These are phyloP conservation scores for Eufriesea mexicana DNA, from an alignment of 1,140 invertebrate genomes.

Conservation along the genomic window DNA sequence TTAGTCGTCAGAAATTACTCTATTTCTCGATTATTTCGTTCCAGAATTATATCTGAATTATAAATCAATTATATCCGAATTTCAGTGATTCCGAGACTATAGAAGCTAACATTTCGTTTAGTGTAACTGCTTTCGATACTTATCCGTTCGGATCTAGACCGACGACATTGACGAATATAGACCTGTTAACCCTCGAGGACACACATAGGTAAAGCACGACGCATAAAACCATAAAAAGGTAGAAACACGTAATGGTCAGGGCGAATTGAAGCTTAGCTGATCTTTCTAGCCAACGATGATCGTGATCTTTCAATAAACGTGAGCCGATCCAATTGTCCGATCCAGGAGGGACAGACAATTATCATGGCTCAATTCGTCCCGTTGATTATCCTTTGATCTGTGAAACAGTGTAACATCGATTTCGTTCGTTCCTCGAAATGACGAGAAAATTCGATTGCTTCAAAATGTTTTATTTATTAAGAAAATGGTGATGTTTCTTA, in stretches of 20 bases:
- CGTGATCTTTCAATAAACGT: not conserved
- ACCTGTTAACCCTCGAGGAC: conserved; percentile 3
- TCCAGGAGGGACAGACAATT: not conserved
- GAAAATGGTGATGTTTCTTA: not conserved
- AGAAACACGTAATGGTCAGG: no score
- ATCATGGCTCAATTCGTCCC: not conserved
- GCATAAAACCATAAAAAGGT: not conserved
- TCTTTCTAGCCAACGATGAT: not conserved
- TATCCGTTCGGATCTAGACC: not conserved
- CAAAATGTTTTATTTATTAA: not conserved
- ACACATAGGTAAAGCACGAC: not conserved
- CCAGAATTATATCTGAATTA: no score
- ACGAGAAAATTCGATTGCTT: not conserved
- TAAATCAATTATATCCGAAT: no score
- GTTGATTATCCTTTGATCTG: not conserved
- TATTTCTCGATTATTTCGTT: no score
- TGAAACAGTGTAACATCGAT: not conserved
- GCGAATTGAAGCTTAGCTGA: conserved; percentile 6
- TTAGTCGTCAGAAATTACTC: no score
- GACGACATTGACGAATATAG: not conserved
- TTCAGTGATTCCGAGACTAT: no score
- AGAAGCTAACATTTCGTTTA: not conserved
- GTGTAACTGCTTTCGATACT: not conserved
- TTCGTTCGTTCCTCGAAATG: not conserved
- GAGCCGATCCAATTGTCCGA: conserved; percentile 5